Evolutionary conservation across 2,797 vertebrate species (phyloP).

Genomic region (Sebastes jordani): DNA sequence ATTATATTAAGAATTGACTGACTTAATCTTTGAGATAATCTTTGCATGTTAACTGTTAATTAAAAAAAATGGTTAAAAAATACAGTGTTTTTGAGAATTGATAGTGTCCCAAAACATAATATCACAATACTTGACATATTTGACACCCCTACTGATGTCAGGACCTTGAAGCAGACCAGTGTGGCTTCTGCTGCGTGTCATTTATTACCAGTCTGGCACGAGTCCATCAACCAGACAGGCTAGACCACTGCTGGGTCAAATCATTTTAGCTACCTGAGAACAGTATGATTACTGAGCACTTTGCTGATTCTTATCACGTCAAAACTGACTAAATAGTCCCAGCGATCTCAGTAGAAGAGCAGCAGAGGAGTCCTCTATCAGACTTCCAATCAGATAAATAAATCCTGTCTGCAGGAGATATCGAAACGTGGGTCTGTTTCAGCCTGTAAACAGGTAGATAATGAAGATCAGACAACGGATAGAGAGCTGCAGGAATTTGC

Average conservation of each 20-base stretch:
- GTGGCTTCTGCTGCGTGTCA: too few relatives aligned
- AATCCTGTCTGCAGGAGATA: constrained; percentile 13
- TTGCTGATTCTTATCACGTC: constrained; percentile 37
- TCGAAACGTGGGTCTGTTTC: background rate
- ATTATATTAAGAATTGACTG: too few relatives aligned
- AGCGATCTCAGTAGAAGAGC: constrained; percentile 24
- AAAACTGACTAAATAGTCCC: constrained; percentile 53
- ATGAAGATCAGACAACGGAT: background rate
- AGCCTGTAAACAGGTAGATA: background rate
- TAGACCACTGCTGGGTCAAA: background rate
- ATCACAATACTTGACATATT: too few relatives aligned
- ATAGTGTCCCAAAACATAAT: too few relatives aligned
- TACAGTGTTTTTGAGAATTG: too few relatives aligned
- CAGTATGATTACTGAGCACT: constrained; percentile 19
- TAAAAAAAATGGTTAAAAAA: too few relatives aligned
- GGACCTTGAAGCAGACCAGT: too few relatives aligned
- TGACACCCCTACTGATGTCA: too few relatives aligned
- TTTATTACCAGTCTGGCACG: background rate
- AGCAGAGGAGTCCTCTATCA: constrained; percentile 1
- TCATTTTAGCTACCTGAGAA: constrained; percentile 11
- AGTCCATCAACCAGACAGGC: background rate
- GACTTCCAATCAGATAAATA: constrained; percentile 23
- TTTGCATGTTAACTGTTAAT: too few relatives aligned
- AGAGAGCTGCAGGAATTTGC: background rate
- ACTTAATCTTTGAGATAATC: too few relatives aligned